Base-by-base conservation (phyloP, 23 tunicate species). In the Diplosoma virens region DNA sequence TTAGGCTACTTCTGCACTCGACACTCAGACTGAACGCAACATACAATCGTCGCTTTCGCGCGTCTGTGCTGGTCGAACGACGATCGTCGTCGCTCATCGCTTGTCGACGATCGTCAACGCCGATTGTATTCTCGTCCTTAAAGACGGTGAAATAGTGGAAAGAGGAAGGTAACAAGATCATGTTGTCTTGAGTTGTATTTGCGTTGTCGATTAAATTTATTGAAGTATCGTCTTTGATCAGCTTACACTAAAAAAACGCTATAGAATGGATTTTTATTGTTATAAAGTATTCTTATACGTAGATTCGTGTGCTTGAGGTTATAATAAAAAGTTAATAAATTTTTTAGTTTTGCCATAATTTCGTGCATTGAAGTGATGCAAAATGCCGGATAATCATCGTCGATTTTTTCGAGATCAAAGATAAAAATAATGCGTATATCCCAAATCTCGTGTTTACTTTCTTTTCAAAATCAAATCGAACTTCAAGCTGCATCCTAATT, bases 1-100 rank as follows among this genome's bases (percentile, higher is more conserved):
- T n/a, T n/a, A 89, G 96, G 96, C 96, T 6, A 89, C 96, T 0
- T 89, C 96, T 22, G 96, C 96, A 0, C 59, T 89, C 27, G 96
- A 89, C 37, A 89, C 96, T 1, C 79, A 77, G 35, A 89, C 96
- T 21, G 96, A 89, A 58, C 85, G 96, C 1, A 83, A 89, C 59
- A 89, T 89, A 30, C 96, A 89, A 36, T 84, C 84, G 2, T 93
- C 98, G 0, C 85, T 93, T 23, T 59, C 81, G 17, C 81, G 68
- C 32, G 89, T 86, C n/a, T 69, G 87, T 46, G 80, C 87, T 1
- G 93, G 87, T 9, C 63, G 84, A 30, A 85, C 98, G 6, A 52
- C 92, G 1, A 82, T 93, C 22, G 98, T 93, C 24, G 87, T 93
- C 22, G 98, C 98, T 0, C 98, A 93, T 61, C 33, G 98, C 21